Percentiles rank a stretch among this genome's conserved stretches.
These are phyloP conservation scores for Polypterus bichir DNA, from an alignment of 2,113 vertebrate species.

Conservation along the genomic window DNA sequence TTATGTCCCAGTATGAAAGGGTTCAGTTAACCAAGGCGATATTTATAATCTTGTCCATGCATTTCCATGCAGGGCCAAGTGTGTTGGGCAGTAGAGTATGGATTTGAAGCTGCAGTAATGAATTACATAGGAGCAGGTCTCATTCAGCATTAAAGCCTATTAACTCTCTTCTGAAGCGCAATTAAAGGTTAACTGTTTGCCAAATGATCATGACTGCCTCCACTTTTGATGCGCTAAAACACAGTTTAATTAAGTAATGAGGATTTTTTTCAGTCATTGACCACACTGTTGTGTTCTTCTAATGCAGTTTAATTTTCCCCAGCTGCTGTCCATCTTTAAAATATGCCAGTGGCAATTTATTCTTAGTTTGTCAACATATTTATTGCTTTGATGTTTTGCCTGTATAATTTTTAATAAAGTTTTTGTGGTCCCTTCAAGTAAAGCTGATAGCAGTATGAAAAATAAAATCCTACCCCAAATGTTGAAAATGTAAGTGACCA, in stretches of 20 bases:
- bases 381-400: too few species aligned
- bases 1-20: not conserved
- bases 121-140: slow-evolving; percentile 27
- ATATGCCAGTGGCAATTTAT: too few species aligned
- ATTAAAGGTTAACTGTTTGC: slow-evolving; percentile 45
- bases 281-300: slow-evolving; percentile 45
- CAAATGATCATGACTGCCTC: slow-evolving; percentile 32
- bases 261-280: slow-evolving; percentile 44
- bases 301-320: slow-evolving; percentile 33
- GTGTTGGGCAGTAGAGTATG: slow-evolving; percentile 10
- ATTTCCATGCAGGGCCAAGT: slow-evolving; percentile 15
- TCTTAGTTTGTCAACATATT: too few species aligned
- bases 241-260: slow-evolving; percentile 50
- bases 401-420: too few species aligned
- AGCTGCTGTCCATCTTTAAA: too few species aligned
- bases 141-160: slow-evolving; percentile 39
- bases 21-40: slow-evolving; percentile 1
- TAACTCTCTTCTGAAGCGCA: slow-evolving; percentile 36
- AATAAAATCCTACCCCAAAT: too few species aligned
- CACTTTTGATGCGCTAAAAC: slow-evolving; percentile 41
- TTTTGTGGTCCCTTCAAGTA: too few species aligned
- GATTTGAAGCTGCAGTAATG: slow-evolving; percentile 23
- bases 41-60: slow-evolving; percentile 1
- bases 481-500: too few species aligned
- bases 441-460: too few species aligned